phyloP scores from a whole-genome alignment of 1,140 invertebrate species.

The Ceratina calcarata region DNA sequence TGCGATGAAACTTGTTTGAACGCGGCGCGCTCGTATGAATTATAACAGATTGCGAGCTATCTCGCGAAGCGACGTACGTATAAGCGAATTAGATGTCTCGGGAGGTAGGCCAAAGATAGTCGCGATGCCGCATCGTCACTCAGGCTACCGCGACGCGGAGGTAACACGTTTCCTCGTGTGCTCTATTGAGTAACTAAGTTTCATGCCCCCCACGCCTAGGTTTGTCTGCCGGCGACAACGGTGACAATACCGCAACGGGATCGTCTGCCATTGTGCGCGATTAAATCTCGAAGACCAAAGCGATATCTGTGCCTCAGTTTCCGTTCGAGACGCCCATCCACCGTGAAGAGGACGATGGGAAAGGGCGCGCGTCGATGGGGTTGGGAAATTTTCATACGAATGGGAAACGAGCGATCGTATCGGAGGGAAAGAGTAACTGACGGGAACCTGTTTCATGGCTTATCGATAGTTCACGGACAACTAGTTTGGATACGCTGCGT shows the following conservation, averaged over 20 bases:
- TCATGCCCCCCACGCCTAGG: constrained; percentile 1
- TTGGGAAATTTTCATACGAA: not conserved
- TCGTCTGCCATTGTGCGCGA: constrained; percentile 48
- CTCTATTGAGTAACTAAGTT: constrained; percentile 51
- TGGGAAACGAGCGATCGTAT: not conserved
- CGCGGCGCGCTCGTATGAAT: constrained; percentile 10
- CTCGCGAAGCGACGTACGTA: not conserved
- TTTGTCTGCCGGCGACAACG: constrained; percentile 53
- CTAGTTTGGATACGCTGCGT: not conserved
- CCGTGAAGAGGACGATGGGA: not conserved
- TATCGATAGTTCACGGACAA: constrained; percentile 37
- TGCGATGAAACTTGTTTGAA: constrained; percentile 40
- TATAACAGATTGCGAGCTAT: constrained; percentile 42
- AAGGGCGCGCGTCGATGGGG: not conserved
- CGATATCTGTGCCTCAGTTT: constrained; percentile 11
- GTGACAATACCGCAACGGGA: constrained; percentile 48
- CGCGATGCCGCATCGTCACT: constrained; percentile 42
- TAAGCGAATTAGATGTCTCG: constrained; percentile 47
- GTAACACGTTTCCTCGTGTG: constrained; percentile 36
- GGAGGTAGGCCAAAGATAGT: constrained; percentile 38
- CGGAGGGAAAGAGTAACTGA: constrained; percentile 17
- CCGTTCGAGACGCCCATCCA: not conserved
- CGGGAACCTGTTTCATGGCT: constrained; percentile 19
- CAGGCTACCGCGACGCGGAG: not conserved
- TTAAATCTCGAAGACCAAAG: constrained; percentile 45